A percentile compares a stretch with the other conserved stretches of the same genome.
Evolutionary conservation across 30 jellyfish, hydroid and myxozoan genomes (phyloP).

Genomic region (Aurelia sp.): DNA sequence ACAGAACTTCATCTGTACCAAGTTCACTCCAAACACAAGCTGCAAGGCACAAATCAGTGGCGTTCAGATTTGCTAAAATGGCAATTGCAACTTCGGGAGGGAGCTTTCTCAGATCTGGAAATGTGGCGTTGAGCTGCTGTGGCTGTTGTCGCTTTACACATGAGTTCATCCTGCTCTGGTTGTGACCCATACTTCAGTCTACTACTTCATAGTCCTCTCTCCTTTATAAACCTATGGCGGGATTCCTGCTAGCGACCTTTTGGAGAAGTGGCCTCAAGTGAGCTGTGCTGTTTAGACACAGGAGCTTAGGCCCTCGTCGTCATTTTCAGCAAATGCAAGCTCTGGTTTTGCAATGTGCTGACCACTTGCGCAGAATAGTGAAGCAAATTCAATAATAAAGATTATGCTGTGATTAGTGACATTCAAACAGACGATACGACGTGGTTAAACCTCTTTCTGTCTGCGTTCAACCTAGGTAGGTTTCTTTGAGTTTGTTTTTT

Average conservation of each 20-base stretch:
- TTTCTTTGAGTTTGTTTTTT: not conserved
- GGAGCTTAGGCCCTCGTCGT: too few relatives aligned
- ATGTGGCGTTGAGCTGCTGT: constrained; percentile 22
- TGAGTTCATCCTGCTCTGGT: constrained; percentile 30
- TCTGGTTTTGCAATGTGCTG: too few relatives aligned
- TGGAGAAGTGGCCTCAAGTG: too few relatives aligned
- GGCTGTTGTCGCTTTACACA: constrained; percentile 28
- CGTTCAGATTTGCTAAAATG: constrained; percentile 85
- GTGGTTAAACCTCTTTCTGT: not conserved
- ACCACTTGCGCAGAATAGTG: too few relatives aligned
- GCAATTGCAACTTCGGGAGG: constrained; percentile 97
- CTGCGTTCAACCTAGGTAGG: not conserved
- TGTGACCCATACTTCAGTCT: constrained; percentile 57
- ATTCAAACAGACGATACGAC: not conserved
- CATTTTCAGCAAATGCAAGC: too few relatives aligned
- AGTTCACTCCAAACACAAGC: constrained; percentile 97
- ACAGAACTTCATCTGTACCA: constrained; percentile 83
- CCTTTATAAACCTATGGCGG: not conserved
- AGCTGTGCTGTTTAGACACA: too few relatives aligned
- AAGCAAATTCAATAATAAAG: too few relatives aligned
- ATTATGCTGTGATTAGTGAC: not conserved
- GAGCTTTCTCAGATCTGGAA: constrained; percentile 79
- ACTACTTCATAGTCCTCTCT: not conserved
- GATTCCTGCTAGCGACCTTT: not conserved
- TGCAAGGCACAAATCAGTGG: constrained; percentile 97